These are phyloP conservation scores for Allobates femoralis DNA, from an alignment of 2,797 vertebrate genomes.

Conservation along the genomic window DNA sequence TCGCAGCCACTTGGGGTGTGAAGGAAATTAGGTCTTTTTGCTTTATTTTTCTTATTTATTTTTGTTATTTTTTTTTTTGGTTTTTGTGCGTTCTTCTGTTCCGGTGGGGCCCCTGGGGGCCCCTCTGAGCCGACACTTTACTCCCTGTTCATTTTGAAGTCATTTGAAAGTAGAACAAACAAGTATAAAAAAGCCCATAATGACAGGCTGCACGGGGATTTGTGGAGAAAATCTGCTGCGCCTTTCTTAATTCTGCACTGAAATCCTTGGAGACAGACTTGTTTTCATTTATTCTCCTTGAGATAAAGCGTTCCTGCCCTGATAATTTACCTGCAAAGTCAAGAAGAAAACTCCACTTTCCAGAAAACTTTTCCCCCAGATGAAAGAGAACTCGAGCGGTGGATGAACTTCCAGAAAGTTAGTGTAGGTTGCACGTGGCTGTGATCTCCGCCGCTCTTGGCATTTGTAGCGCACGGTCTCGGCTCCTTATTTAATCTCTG, in stretches of 20 bases:
- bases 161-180: slow-evolving; percentile 59
- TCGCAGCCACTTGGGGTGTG: slow-evolving; percentile 6
- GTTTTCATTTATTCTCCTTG: slow-evolving; percentile 60
- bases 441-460: slow-evolving; percentile 37
- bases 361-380: slow-evolving; percentile 36
- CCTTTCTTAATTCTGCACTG: slow-evolving; percentile 54
- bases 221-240: slow-evolving; percentile 44
- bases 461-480: slow-evolving; percentile 9
- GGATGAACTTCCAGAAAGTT: slow-evolving; percentile 34
- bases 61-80: not conserved
- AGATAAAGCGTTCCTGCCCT: slow-evolving; percentile 41
- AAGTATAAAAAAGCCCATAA: slow-evolving; percentile 33
- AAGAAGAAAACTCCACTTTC: slow-evolving; percentile 47
- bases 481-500: slow-evolving; percentile 60
- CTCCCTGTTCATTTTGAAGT: slow-evolving; percentile 55
- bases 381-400: slow-evolving; percentile 32
- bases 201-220: slow-evolving; percentile 42
- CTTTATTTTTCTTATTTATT: slow-evolving; percentile 1
- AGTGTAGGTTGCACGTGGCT: slow-evolving; percentile 1
- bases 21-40: slow-evolving; percentile 10
- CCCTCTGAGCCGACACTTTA: slow-evolving; percentile 44
- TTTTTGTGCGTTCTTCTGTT: not conserved
- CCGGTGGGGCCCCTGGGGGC: slow-evolving; percentile 21
- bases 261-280: slow-evolving; percentile 52
- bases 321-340: slow-evolving; percentile 59